phyloP scores from a whole-genome alignment of 30 jellyfish, hydroid and myxozoan species.

The Morbakka virulenta region DNA sequence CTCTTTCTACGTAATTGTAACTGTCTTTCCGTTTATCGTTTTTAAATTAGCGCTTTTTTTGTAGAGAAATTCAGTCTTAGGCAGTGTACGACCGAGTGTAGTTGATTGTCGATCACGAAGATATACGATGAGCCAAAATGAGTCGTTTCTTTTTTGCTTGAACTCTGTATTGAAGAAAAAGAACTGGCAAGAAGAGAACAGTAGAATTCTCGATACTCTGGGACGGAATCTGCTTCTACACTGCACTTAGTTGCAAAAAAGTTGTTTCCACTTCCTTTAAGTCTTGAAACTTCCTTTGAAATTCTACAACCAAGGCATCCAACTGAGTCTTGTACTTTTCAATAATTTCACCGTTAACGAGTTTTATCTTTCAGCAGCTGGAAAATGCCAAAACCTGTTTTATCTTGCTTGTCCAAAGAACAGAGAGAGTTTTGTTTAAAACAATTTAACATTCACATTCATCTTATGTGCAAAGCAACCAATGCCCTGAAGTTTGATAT shows the following conservation, averaged over 20 bases:
- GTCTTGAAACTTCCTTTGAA: not conserved
- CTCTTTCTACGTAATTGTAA: no score
- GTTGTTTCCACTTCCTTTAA: not conserved
- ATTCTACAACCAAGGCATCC: no score
- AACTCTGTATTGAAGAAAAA: no score
- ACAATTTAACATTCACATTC: not conserved
- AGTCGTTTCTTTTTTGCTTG: no score
- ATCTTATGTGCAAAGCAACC: not conserved
- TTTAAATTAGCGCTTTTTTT: no score
- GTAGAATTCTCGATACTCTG: no score
- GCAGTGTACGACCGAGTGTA: no score
- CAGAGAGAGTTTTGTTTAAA: not conserved
- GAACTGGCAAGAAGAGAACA: no score
- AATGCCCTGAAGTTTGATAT: not conserved
- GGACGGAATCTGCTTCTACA: not conserved
- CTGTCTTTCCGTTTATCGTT: no score
- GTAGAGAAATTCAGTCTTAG: no score
- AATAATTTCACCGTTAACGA: not conserved
- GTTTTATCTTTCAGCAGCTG: not conserved
- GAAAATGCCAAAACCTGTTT: not conserved
- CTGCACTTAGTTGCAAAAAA: not conserved
- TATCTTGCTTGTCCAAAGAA: not conserved
- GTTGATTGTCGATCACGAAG: no score
- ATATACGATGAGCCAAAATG: no score
- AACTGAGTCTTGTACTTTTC: not conserved